These are phyloP conservation scores for Pseudeuparius sepicola DNA, from an alignment of 2,888 invertebrate genomes.

Conservation along the genomic window DNA sequence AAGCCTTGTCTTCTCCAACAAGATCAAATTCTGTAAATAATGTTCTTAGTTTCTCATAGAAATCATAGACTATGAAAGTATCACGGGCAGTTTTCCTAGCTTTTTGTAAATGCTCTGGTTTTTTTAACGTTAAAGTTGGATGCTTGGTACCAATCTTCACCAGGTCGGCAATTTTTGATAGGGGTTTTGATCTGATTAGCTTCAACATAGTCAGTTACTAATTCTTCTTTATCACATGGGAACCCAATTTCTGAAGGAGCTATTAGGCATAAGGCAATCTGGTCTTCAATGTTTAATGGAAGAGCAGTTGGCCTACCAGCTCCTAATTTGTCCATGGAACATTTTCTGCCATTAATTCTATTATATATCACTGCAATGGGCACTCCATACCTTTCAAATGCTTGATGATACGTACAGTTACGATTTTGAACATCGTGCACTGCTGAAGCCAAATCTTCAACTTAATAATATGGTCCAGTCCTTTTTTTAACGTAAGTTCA, in stretches of 20 bases:
- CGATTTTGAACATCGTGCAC: conserved; percentile 18
- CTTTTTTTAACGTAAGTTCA: too few relatives aligned
- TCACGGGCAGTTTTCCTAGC: conserved; percentile 19
- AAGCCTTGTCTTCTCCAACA: too few relatives aligned
- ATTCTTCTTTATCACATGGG: too few relatives aligned
- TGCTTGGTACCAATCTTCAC: conserved; percentile 21
- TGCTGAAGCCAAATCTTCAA: conserved; percentile 16
- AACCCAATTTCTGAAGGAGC: too few relatives aligned
- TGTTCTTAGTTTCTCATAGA: conserved; percentile 17
- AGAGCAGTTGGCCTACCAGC: too few relatives aligned
- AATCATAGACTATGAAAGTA: conserved; percentile 23
- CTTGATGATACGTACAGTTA: conserved; percentile 20
- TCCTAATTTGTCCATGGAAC: conserved; percentile 10
- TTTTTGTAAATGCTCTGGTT: conserved; percentile 25
- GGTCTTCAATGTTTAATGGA: too few relatives aligned
- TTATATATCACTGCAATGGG: conserved; percentile 19
- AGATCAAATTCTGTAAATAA: conserved; percentile 10
- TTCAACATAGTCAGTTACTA: too few relatives aligned
- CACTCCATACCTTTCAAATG: conserved; percentile 13
- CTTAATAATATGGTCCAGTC: too few relatives aligned
- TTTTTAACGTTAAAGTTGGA: conserved; percentile 20
- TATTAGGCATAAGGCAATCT: too few relatives aligned
- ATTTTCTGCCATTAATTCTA: conserved; percentile 19
- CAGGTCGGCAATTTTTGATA: conserved; percentile 21
- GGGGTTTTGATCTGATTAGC: conserved; percentile 3